phyloP scores from a whole-genome alignment of 2,888 invertebrate species.

The Silvanus unidentatus region DNA sequence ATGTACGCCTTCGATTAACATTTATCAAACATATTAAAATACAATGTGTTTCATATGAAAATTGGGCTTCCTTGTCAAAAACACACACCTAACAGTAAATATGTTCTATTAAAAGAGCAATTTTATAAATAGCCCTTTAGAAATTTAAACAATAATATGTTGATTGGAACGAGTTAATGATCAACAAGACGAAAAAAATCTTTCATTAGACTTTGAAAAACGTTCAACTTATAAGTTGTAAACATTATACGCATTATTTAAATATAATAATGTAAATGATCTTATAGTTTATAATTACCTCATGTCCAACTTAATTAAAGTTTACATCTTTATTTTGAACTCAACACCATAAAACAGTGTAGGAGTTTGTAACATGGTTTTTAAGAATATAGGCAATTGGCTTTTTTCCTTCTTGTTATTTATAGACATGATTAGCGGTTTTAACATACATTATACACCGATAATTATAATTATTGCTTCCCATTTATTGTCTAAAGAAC shows the following conservation, averaged over 20 bases:
- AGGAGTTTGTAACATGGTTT: slow-evolving; percentile 8
- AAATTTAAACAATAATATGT: slow-evolving; percentile 7
- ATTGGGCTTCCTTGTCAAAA: no score
- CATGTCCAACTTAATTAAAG: slow-evolving; percentile 16
- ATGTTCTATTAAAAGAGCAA: no score
- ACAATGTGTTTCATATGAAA: no score
- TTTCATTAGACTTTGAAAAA: no score
- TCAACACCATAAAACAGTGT: slow-evolving; percentile 5
- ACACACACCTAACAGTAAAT: no score
- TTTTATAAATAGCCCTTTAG: neutral
- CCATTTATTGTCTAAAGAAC: neutral
- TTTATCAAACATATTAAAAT: no score
- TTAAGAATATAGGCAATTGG: no score
- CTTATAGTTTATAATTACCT: slow-evolving; percentile 9
- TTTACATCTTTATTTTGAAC: slow-evolving; percentile 12
- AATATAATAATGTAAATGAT: no score
- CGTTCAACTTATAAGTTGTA: no score
- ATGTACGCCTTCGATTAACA: no score
- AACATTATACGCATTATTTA: no score
- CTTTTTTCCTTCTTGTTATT: neutral
- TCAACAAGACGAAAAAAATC: no score
- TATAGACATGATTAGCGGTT: slow-evolving; percentile 1
- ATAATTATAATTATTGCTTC: slow-evolving; percentile 1
- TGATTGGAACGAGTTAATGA: slow-evolving; percentile 6
- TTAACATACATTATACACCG: slow-evolving; percentile 1